These are phyloP conservation scores for Syritta pipiens DNA, from an alignment of 2,888 invertebrate species.

Conservation along the genomic window DNA sequence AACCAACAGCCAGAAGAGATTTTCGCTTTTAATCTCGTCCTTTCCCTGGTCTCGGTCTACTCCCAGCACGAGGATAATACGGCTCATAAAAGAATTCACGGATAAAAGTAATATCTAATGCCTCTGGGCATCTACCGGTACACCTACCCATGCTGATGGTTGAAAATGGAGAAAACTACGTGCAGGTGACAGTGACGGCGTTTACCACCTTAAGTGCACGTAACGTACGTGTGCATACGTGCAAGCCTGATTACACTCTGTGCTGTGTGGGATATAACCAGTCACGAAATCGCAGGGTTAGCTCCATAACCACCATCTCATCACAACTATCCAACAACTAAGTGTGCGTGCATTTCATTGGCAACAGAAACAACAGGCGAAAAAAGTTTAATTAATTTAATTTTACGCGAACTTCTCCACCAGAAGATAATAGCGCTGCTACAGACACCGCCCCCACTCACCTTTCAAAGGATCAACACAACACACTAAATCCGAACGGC, in stretches of 20 bases:
- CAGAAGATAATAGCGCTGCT: constrained; percentile 35
- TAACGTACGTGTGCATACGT: constrained; percentile 57
- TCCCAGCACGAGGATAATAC: constrained; percentile 36
- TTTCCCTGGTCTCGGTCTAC: neutral
- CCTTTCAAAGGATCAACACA: constrained; percentile 14
- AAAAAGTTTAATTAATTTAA: constrained; percentile 67
- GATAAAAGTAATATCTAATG: constrained; percentile 46
- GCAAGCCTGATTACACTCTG: constrained; percentile 48
- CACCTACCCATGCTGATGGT: constrained; percentile 5
- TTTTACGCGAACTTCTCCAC: constrained; percentile 47
- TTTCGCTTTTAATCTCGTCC: constrained; percentile 46
- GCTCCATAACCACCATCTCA: neutral
- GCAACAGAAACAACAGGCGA: neutral
- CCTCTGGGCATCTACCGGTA: constrained; percentile 17
- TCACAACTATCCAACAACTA: neutral
- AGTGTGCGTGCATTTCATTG: neutral
- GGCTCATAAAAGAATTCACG: constrained; percentile 52
- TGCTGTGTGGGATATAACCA: constrained; percentile 6
- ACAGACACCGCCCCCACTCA: constrained; percentile 10
- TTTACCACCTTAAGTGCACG: constrained; percentile 57
- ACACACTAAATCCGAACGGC: constrained; percentile 36
- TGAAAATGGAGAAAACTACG: constrained; percentile 40
- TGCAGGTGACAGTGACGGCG: constrained; percentile 56
- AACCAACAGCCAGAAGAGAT: constrained; percentile 51
- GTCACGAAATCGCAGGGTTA: neutral